Percentiles rank a stretch among this genome's conserved stretches.
These are phyloP conservation scores for Drosophila auraria DNA, from an alignment of 1,140 invertebrate species.

Conservation along the genomic window DNA sequence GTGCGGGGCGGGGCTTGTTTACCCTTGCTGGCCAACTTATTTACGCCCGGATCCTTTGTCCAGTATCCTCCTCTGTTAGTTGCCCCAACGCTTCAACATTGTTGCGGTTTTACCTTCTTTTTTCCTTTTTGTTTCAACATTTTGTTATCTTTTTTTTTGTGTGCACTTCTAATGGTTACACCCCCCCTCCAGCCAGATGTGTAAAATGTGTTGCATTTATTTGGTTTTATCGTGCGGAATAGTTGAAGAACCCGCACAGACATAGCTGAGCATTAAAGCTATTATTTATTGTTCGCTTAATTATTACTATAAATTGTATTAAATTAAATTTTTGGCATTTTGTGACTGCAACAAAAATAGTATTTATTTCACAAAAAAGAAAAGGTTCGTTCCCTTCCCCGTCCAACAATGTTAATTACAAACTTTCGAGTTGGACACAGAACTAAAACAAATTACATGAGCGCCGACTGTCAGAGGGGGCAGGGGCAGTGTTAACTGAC, in stretches of 20 bases:
- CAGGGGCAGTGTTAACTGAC: constrained; percentile 13
- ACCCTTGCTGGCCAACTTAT: constrained; percentile 42
- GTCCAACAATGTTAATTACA: constrained; percentile 54
- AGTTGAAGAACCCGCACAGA: constrained; percentile 3
- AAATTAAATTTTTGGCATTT: constrained; percentile 14
- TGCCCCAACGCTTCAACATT: constrained; percentile 45
- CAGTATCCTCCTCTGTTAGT: constrained; percentile 40
- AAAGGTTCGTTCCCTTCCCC: neutral
- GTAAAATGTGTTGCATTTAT: constrained; percentile 32
- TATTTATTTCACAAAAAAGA: constrained; percentile 22
- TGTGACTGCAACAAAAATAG: constrained; percentile 20
- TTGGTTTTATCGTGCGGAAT: constrained; percentile 22
- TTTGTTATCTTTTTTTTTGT: constrained; percentile 10
- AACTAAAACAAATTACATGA: constrained; percentile 47
- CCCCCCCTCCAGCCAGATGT: neutral
- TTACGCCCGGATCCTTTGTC: constrained; percentile 53
- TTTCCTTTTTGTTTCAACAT: neutral
- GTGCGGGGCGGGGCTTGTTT: neutral
- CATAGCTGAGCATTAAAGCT: neutral
- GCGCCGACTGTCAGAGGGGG: constrained; percentile 12
- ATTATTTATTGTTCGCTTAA: neutral
- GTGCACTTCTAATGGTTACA: constrained; percentile 7
- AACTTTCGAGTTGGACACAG: constrained; percentile 50
- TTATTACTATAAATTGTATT: constrained; percentile 17
- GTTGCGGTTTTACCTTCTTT: constrained; percentile 19